A percentile compares a stretch with the other conserved stretches of the same genome.
Conservation (phyloP, 1,140 invertebrate genomes). For the Trichoplusia ni region DNA sequence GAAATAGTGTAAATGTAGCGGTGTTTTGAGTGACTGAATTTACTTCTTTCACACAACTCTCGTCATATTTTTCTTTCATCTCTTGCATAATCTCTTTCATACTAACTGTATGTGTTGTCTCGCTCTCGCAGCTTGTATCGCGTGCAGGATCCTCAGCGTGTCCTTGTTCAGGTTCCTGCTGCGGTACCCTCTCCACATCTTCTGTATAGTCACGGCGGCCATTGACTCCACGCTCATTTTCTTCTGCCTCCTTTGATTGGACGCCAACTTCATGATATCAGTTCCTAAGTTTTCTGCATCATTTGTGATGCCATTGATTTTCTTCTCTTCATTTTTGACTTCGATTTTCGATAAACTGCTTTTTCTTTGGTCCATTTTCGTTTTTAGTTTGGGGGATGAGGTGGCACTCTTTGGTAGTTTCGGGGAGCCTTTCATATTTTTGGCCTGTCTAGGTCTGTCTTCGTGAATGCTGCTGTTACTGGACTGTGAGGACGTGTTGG, state of each 20-base stretch:
- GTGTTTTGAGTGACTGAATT: no score
- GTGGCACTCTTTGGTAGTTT: conserved; percentile 78
- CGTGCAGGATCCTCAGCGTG: conserved; percentile 87
- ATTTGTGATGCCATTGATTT: conserved; percentile 67
- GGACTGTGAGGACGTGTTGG: conserved; percentile 64
- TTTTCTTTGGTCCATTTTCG: conserved; percentile 74
- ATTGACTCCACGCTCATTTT: conserved; percentile 73
- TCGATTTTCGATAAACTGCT: conserved; percentile 76
- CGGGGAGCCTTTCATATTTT: conserved; percentile 68
- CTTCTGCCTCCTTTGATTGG: conserved; percentile 69
- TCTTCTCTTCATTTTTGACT: conserved; percentile 83
- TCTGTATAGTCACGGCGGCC: conserved; percentile 91
- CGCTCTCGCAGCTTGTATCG: conserved; percentile 89
- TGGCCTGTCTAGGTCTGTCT: conserved; percentile 48
- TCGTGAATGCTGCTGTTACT: conserved; percentile 67
- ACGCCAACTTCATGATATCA: conserved; percentile 61
- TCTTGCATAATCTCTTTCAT: no score
- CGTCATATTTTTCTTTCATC: no score
- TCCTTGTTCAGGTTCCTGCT: conserved; percentile 89
- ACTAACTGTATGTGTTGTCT: conserved; percentile 93
- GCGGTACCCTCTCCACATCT: conserved; percentile 93
- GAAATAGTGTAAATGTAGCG: no score
- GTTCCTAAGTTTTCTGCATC: conserved; percentile 59
- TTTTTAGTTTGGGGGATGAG: conserved; percentile 75
- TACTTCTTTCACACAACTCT: no score